These are phyloP conservation scores for Selene dorsalis DNA, from an alignment of 2,797 vertebrate genomes.

Conservation along the genomic window DNA sequence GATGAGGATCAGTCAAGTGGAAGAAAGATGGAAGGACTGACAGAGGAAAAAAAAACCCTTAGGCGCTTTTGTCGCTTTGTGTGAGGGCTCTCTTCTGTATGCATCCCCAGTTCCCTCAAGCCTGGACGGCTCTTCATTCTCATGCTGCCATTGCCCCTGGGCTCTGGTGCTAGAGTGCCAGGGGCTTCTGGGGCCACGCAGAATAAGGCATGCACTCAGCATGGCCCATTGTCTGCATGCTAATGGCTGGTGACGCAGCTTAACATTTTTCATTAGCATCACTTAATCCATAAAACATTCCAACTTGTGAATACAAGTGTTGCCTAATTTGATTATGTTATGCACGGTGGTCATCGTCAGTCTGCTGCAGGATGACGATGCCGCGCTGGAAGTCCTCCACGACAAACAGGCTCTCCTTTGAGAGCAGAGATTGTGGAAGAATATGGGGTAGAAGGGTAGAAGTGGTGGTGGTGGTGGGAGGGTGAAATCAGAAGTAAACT, in stretches of 20 bases:
- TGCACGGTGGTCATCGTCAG: slow-evolving; percentile 39
- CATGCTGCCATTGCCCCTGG: slow-evolving; percentile 83
- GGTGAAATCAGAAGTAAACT: slow-evolving; percentile 71
- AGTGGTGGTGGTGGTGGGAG: slow-evolving; percentile 46
- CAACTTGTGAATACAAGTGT: slow-evolving; percentile 57
- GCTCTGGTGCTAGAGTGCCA: slow-evolving; percentile 81
- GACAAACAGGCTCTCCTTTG: slow-evolving; percentile 79
- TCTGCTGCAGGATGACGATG: slow-evolving; percentile 29
- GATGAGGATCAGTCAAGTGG: slow-evolving; percentile 71
- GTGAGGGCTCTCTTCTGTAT: slow-evolving; percentile 86
- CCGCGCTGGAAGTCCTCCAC: slow-evolving; percentile 22
- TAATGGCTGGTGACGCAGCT: slow-evolving; percentile 76
- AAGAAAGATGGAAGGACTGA: slow-evolving; percentile 75
- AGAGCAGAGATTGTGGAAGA: slow-evolving; percentile 62
- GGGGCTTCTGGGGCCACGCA: slow-evolving; percentile 79
- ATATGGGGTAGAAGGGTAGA: slow-evolving; percentile 56
- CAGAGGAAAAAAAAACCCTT: slow-evolving; percentile 73
- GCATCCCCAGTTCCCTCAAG: slow-evolving; percentile 78
- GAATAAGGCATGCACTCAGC: slow-evolving; percentile 81
- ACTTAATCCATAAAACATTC: slow-evolving; percentile 72
- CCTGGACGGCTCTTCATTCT: slow-evolving; percentile 81
- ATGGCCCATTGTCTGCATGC: slow-evolving; percentile 82
- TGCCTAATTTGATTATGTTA: slow-evolving; percentile 69
- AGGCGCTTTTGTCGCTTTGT: slow-evolving; percentile 84
- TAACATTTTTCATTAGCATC: slow-evolving; percentile 75